phyloP scores from a whole-genome alignment of 2,888 invertebrate species.

The Cerastoderma edule region DNA sequence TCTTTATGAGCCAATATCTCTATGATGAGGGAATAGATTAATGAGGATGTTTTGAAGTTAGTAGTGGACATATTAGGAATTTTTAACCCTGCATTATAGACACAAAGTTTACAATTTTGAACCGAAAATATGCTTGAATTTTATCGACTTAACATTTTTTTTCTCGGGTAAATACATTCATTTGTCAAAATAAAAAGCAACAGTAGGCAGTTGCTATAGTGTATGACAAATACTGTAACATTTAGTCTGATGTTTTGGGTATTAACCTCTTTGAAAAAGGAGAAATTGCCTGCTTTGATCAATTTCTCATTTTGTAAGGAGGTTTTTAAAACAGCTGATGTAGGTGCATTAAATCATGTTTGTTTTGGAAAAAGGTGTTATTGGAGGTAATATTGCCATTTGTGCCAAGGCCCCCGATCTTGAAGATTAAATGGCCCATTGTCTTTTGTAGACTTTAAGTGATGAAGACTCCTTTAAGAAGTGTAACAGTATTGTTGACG shows the following conservation, averaged over 20 bases:
- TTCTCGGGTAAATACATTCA: neutral
- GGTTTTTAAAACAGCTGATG: neutral
- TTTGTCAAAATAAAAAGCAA: neutral
- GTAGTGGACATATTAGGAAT: too few species aligned
- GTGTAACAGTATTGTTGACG: constrained; percentile 64
- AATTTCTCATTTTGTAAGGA: neutral
- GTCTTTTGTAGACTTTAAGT: constrained; percentile 69
- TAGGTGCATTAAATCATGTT: neutral
- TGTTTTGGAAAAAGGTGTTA: neutral
- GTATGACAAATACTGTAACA: neutral
- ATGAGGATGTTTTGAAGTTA: too few species aligned
- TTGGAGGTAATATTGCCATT: too few species aligned
- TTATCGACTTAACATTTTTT: neutral
- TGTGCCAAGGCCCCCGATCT: too few species aligned
- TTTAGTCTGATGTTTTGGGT: neutral
- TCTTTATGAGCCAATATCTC: too few species aligned
- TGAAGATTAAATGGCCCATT: too few species aligned
- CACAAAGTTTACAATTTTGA: neutral
- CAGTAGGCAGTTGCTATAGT: neutral
- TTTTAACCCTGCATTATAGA: neutral
- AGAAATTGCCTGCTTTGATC: neutral
- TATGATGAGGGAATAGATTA: too few species aligned
- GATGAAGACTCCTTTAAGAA: constrained; percentile 78
- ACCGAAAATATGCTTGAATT: neutral
- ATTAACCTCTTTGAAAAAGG: constrained; percentile 1